Conservation (phyloP, 2,113 vertebrate genomes). For the Trogon melanurus region DNA sequence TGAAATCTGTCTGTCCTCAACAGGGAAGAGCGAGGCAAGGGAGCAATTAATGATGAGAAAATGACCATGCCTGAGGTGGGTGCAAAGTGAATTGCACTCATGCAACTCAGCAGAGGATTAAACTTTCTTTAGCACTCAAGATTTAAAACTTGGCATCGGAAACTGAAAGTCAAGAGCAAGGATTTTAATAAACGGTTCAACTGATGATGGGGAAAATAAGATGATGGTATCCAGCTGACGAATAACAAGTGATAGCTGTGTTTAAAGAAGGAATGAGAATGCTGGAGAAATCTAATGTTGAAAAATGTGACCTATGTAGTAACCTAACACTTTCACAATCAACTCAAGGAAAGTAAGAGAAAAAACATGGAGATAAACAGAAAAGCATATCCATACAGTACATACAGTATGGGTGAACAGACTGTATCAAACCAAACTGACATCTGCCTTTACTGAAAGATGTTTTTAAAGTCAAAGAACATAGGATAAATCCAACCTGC, state of each 20-base stretch:
- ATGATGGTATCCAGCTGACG: neutral
- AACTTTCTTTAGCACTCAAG: neutral
- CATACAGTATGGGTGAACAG: neutral
- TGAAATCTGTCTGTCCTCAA: neutral
- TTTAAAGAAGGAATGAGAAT: neutral
- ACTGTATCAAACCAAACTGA: neutral
- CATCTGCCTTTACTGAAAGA: neutral
- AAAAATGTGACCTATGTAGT: neutral
- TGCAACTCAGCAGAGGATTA: neutral
- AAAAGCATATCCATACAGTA: neutral
- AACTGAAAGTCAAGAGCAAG: neutral
- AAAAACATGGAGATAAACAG: neutral
- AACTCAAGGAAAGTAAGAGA: neutral
- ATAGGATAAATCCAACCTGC: neutral
- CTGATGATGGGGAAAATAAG: neutral
- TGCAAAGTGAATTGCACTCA: neutral
- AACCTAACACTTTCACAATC: neutral
- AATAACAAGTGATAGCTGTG: neutral
- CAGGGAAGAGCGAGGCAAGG: neutral
- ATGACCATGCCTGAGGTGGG: neutral
- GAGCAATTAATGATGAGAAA: neutral
- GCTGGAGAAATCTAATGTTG: neutral
- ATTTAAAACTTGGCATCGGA: neutral
- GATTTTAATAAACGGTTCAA: neutral
- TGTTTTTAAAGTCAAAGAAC: neutral